phyloP scores from a whole-genome alignment of 2,797 vertebrate genomes.

The Moxostoma hubbsi region DNA sequence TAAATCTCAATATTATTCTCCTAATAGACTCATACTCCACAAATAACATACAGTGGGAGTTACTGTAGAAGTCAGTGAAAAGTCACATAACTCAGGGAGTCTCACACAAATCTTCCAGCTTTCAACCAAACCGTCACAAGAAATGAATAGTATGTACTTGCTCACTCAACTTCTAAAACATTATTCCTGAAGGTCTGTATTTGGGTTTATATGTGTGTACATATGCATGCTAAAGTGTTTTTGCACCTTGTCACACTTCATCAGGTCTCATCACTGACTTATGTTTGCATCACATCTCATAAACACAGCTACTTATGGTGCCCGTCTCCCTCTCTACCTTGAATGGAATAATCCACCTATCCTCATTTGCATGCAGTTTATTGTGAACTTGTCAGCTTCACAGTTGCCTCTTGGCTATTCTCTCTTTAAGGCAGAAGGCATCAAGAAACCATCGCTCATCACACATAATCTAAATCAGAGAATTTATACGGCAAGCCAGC shows the following conservation, averaged over 20 bases:
- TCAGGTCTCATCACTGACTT: conserved; percentile 66
- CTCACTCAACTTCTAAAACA: conserved; percentile 24
- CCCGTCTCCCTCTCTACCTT: conserved; percentile 24
- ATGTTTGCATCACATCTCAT: conserved; percentile 52
- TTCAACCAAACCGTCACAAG: conserved; percentile 21
- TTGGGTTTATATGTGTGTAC: conserved; percentile 13
- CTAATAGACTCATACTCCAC: no score
- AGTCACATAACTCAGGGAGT: neutral
- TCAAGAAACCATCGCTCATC: conserved; percentile 63
- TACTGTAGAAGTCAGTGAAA: neutral
- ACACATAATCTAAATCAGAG: conserved; percentile 51
- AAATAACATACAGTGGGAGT: no score
- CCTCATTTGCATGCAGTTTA: conserved; percentile 75
- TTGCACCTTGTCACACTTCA: conserved; percentile 52
- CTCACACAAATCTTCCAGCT: neutral
- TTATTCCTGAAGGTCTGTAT: conserved; percentile 27
- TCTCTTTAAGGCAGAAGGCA: conserved; percentile 56
- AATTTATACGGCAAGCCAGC: conserved; percentile 49
- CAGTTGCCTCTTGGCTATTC: conserved; percentile 55
- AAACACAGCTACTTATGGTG: conserved; percentile 21
- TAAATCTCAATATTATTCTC: no score
- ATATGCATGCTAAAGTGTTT: conserved; percentile 32
- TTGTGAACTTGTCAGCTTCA: conserved; percentile 64
- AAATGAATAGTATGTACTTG: conserved; percentile 28
- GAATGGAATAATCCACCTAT: conserved; percentile 67